Conservation (phyloP, 2,797 vertebrate genomes). For the Heterohyrax brucei region DNA sequence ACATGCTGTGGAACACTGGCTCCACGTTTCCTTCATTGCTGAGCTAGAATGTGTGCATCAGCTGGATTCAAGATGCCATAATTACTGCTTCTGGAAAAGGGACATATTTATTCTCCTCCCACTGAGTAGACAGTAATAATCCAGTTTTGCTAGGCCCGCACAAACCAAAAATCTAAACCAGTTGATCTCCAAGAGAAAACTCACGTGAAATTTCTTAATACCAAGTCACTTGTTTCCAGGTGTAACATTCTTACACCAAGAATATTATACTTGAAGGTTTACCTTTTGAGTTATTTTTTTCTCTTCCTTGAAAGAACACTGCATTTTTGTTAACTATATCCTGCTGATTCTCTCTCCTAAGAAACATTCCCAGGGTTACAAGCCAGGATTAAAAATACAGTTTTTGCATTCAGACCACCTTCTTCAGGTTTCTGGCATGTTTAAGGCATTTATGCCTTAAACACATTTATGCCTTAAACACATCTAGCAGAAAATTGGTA, state of each 20-base stretch:
- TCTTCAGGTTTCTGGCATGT: not conserved
- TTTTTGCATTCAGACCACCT: not conserved
- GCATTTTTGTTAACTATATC: not conserved
- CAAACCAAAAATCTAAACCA: not conserved
- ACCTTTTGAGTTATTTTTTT: not conserved
- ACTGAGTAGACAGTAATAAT: not conserved
- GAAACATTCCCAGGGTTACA: not conserved
- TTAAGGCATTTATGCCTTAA: not conserved
- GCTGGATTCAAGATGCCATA: not conserved
- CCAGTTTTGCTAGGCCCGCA: not conserved
- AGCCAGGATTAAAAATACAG: not conserved
- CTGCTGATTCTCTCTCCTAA: not conserved
- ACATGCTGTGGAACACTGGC: not conserved
- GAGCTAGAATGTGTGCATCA: not conserved
- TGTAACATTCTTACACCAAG: not conserved
- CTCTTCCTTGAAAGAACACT: not conserved
- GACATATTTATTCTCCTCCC: not conserved
- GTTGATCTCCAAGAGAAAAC: not conserved
- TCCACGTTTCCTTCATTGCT: not conserved
- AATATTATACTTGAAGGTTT: not conserved
- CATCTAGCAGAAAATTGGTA: not conserved
- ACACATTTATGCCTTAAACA: not conserved
- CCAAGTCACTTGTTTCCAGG: not conserved
- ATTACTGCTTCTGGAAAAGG: not conserved
- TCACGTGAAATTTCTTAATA: not conserved